A percentile compares a stretch with the other conserved stretches of the same genome.
Conservation (phyloP, 2,797 vertebrate species). For the Eulemur mongoz region DNA sequence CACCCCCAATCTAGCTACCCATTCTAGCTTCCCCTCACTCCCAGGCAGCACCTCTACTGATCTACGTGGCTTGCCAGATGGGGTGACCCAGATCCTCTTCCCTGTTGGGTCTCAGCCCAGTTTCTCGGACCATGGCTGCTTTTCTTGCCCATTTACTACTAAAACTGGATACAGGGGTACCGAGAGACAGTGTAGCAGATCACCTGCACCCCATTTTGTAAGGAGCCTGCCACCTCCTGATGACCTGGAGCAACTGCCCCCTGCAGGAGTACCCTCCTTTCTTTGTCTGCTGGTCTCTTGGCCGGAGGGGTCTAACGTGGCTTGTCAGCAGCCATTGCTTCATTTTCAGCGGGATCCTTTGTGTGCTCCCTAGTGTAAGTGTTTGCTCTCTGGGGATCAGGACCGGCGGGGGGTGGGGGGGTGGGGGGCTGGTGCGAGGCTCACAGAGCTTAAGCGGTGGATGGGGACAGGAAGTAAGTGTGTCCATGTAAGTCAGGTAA, state of each 20-base stretch:
- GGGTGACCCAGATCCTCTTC: background rate
- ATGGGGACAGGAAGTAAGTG: background rate
- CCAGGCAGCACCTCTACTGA: background rate
- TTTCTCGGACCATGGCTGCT: background rate
- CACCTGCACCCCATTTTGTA: background rate
- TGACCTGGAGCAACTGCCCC: background rate
- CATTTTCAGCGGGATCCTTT: background rate
- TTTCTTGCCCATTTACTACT: background rate
- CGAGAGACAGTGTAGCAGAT: background rate
- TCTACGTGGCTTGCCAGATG: background rate
- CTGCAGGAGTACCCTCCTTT: background rate
- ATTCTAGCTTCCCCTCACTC: background rate
- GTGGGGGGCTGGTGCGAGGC: fast-evolving
- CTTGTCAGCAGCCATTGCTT: background rate
- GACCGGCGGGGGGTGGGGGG: no score
- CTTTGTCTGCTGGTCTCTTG: background rate
- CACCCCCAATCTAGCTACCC: background rate
- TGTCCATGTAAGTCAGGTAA: background rate
- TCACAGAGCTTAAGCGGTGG: background rate
- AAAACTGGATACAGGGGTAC: background rate
- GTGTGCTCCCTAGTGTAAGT: background rate
- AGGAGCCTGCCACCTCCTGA: background rate
- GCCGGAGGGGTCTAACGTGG: background rate
- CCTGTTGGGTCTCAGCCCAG: background rate
- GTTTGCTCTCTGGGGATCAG: background rate